Percentiles rank a stretch among this genome's conserved stretches.
Conservation (phyloP, 2,797 vertebrate species). For the Xyrichtys novacula region DNA sequence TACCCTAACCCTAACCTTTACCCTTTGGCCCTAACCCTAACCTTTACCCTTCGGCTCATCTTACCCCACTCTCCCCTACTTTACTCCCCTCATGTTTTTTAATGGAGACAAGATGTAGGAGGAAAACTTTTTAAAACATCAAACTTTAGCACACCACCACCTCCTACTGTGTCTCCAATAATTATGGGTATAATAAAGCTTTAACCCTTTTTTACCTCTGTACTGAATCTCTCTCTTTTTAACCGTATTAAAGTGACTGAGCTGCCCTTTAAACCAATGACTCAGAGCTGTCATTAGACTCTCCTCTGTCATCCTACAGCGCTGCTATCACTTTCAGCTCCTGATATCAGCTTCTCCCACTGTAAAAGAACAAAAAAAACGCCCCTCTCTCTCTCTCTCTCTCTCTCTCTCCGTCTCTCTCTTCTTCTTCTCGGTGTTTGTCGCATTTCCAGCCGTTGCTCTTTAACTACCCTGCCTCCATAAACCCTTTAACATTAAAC, state of each 20-base stretch:
- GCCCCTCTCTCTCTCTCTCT: not conserved
- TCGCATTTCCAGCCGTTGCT: not conserved
- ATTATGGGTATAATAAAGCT: not conserved
- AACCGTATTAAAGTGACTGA: no score
- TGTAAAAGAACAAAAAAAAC: not conserved
- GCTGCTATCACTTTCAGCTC: constrained; percentile 2
- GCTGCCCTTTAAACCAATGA: constrained; percentile 22
- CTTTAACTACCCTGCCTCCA: not conserved
- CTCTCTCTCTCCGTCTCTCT: no score
- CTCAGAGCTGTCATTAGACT: constrained; percentile 25
- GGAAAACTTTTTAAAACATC: no score
- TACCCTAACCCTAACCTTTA: no score
- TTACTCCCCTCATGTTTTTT: no score
- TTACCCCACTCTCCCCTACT: no score
- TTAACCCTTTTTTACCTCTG: not conserved
- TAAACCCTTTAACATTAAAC: not conserved
- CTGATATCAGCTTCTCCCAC: not conserved
- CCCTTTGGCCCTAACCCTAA: no score
- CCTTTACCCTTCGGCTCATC: no score
- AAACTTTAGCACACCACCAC: no score
- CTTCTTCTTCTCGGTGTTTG: no score
- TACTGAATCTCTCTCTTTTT: not conserved
- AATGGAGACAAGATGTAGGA: no score
- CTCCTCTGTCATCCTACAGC: not conserved
- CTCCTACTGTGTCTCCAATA: no score